Evolutionary conservation across 2,797 vertebrate genomes (phyloP).

Genomic region (Ceyx erithaca): DNA sequence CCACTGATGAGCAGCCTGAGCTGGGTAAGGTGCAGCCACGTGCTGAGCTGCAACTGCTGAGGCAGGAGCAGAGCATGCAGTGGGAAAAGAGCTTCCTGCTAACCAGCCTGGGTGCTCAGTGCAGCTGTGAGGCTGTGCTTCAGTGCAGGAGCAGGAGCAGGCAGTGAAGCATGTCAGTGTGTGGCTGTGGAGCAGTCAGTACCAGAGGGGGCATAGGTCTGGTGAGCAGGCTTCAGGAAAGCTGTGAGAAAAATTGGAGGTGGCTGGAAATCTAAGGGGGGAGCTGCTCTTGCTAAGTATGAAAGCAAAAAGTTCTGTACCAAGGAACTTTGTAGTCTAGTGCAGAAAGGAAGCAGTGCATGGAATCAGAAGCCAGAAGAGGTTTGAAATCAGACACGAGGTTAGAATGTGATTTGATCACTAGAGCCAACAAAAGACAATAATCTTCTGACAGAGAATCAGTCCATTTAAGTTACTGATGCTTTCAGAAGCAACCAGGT

Average conservation of each 20-base stretch:
- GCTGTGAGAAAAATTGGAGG: not conserved
- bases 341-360: not conserved
- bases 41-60: constrained; percentile 25
- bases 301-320: not conserved
- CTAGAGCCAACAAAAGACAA: not conserved
- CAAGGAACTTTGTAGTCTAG: not conserved
- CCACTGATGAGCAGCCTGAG: constrained; percentile 1
- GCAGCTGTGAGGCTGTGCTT: not conserved
- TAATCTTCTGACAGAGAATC: not conserved
- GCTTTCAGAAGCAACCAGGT: not conserved
- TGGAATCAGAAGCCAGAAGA: not conserved
- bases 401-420: not conserved
- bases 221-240: not conserved
- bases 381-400: not conserved
- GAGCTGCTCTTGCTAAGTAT: not conserved
- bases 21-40: not conserved
- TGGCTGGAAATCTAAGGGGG: not conserved
- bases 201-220: not conserved
- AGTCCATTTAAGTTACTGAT: not conserved
- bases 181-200: not conserved
- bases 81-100: not conserved
- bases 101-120: not conserved
- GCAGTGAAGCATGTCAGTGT: not conserved
- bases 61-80: not conserved
- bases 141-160: not conserved